Evolutionary conservation across 37 sponge, comb jelly and placozoan species (phyloP).

Genomic region (Amphimedon queenslandica): DNA sequence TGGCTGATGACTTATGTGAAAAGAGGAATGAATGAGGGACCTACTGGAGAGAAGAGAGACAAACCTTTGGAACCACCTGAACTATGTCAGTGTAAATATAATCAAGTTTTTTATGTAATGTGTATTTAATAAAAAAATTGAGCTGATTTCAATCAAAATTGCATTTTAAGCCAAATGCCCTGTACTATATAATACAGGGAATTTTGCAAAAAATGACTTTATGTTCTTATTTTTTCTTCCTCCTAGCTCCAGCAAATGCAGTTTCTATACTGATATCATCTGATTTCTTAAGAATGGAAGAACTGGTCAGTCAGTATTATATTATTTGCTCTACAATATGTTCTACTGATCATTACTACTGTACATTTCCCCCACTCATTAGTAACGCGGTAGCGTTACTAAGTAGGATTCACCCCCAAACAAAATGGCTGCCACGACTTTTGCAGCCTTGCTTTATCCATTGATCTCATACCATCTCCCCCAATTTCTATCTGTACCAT

Average conservation of each 20-base stretch:
- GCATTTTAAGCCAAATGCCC: background rate
- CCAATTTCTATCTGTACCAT: too few species aligned
- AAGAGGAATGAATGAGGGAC: slow-evolving; percentile 58
- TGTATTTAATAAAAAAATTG: too few species aligned
- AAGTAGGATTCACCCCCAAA: too few species aligned
- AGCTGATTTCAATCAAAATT: too few species aligned
- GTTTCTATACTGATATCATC: slow-evolving; percentile 89
- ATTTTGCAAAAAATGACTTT: background rate
- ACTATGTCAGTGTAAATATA: slow-evolving; percentile 23
- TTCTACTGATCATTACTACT: background rate
- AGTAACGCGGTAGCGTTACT: too few species aligned
- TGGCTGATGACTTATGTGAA: slow-evolving; percentile 94
- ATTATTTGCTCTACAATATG: background rate
- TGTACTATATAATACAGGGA: too few species aligned
- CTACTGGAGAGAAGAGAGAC: slow-evolving; percentile 30
- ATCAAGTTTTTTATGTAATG: too few species aligned
- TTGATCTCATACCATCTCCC: too few species aligned
- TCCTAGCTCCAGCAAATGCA: slow-evolving; percentile 66
- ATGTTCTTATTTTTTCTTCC: too few species aligned
- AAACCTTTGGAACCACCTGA: slow-evolving; percentile 37
- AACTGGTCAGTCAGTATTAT: slow-evolving; percentile 49
- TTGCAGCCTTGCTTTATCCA: too few species aligned
- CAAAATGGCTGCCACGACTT: too few species aligned
- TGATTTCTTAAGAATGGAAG: slow-evolving; percentile 86
- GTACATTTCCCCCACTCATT: too few species aligned